A percentile compares a stretch with the other conserved stretches of the same genome.
Conservation (phyloP, 1,140 invertebrate species). For the Patella vulgata region DNA sequence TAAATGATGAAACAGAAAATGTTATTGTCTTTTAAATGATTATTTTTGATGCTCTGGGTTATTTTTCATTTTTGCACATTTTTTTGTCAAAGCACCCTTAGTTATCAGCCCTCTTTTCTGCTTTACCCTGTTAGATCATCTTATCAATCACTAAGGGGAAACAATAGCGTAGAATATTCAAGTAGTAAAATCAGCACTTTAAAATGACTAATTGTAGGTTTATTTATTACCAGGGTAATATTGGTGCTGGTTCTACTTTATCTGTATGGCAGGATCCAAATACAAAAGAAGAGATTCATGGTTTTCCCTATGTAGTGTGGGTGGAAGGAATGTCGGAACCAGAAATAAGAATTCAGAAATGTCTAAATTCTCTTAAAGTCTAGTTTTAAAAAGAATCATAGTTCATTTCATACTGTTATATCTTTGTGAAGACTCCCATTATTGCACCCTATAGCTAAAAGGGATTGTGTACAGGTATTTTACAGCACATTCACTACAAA, state of each 20-base stretch:
- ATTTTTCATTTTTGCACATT: too few species aligned
- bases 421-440: background rate
- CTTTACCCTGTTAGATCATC: too few species aligned
- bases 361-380: background rate
- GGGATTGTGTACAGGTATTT: background rate
- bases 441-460: background rate
- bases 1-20: too few species aligned
- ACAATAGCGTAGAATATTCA: too few species aligned
- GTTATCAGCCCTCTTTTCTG: too few species aligned
- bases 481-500: background rate
- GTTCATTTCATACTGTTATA: background rate
- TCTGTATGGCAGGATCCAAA: constrained; percentile 27
- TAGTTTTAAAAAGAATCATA: background rate
- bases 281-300: constrained; percentile 15
- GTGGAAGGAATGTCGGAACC: constrained; percentile 14
- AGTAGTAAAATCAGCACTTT: too few species aligned
- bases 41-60: too few species aligned
- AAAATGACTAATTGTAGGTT: background rate
- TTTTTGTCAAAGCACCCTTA: too few species aligned
- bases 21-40: too few species aligned
- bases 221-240: constrained; percentile 28
- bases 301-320: constrained; percentile 40
- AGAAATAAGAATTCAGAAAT: constrained; percentile 9
- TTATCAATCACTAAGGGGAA: too few species aligned
- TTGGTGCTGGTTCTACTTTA: constrained; percentile 35